Evolutionary conservation across 1,140 invertebrate species (phyloP).

Genomic region (Zaprionus davidi): DNA sequence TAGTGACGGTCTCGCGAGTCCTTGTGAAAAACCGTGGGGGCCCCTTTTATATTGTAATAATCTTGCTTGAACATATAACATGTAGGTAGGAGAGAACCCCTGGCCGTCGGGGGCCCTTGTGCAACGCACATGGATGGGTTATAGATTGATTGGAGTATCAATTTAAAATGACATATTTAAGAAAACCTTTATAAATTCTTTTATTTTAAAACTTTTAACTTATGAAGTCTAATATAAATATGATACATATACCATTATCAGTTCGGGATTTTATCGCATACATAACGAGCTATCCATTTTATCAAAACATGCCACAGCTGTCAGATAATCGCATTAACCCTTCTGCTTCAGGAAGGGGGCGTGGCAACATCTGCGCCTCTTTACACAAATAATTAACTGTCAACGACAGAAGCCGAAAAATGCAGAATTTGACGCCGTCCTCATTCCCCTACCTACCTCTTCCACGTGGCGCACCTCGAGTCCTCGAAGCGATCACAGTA

Average conservation of each 20-base stretch:
- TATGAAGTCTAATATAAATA: too few relatives aligned
- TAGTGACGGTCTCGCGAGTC: not conserved
- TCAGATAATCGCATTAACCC: constrained; percentile 48
- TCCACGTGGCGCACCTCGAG: not conserved
- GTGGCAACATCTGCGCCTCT: constrained; percentile 67
- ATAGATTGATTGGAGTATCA: too few relatives aligned
- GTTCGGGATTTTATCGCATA: not conserved
- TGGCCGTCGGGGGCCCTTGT: too few relatives aligned
- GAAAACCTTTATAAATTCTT: too few relatives aligned
- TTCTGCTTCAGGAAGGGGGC: constrained; percentile 23
- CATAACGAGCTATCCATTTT: constrained; percentile 5
- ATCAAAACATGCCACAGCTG: constrained; percentile 22
- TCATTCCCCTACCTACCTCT: not conserved
- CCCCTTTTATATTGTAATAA: too few relatives aligned
- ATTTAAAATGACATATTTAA: too few relatives aligned
- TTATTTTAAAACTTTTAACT: too few relatives aligned
- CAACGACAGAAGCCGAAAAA: constrained; percentile 59
- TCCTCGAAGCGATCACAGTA: constrained; percentile 35
- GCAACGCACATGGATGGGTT: too few relatives aligned
- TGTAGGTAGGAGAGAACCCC: not conserved
- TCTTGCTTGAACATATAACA: not conserved
- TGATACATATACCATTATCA: not conserved
- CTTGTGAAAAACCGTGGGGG: too few relatives aligned
- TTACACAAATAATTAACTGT: constrained; percentile 80
- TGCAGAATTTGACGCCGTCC: constrained; percentile 30